Evolutionary conservation across 1,140 invertebrate species (phyloP).

Genomic region (Drosophila bocki): DNA sequence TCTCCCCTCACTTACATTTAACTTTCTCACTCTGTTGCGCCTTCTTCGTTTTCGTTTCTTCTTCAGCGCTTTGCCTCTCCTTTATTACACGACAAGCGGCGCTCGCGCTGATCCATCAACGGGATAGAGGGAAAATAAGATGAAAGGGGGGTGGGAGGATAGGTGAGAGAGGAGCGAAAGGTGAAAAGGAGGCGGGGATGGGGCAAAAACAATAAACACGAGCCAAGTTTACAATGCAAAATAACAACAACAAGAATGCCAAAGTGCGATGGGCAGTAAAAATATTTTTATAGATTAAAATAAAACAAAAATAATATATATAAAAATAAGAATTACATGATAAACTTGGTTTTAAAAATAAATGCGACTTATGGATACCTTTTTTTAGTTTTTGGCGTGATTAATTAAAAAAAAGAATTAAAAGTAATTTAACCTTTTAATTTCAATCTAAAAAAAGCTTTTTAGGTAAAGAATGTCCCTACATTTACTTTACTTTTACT

Average conservation of each 20-base stretch:
- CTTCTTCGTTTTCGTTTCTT: constrained; percentile 22
- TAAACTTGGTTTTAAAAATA: neutral
- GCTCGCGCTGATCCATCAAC: constrained; percentile 76
- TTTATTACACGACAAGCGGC: constrained; percentile 76
- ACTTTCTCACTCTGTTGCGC: constrained; percentile 55
- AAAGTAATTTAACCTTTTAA: too few species aligned
- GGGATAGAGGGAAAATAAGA: constrained; percentile 10
- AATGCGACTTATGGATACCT: neutral
- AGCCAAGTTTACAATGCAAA: constrained; percentile 59
- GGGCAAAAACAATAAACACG: constrained; percentile 49
- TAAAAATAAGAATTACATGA: neutral
- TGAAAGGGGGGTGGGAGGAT: neutral
- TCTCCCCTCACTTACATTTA: constrained; percentile 25
- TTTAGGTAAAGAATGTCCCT: too few species aligned
- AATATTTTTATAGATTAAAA: constrained; percentile 56
- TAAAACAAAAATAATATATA: constrained; percentile 8
- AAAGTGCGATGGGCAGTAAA: constrained; percentile 57
- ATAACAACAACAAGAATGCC: constrained; percentile 19
- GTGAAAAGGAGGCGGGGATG: neutral
- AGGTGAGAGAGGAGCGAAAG: neutral
- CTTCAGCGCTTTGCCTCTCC: constrained; percentile 15
- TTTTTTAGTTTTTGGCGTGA: neutral
- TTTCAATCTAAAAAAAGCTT: too few species aligned
- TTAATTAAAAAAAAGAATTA: too few species aligned
- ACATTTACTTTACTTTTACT: too few species aligned